These are phyloP conservation scores for Microctonus hyperodae DNA, from an alignment of 2,888 invertebrate species.

Conservation along the genomic window DNA sequence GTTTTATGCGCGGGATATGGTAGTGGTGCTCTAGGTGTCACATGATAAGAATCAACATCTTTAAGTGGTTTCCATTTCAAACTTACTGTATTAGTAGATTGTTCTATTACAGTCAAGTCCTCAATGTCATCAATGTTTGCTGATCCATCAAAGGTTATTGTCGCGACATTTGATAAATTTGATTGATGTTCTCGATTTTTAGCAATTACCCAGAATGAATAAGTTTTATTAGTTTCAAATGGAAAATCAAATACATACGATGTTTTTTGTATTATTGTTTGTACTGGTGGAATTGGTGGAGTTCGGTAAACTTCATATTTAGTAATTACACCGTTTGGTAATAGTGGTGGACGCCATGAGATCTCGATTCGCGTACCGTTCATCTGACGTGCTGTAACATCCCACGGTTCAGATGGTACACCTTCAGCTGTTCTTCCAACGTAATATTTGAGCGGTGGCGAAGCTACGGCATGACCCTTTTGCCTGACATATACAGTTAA, in stretches of 20 bases:
- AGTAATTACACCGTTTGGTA: conserved; percentile 70
- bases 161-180: conserved; percentile 67
- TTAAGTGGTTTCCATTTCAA: conserved; percentile 70
- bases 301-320: conserved; percentile 73
- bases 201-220: conserved; percentile 79
- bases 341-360: conserved; percentile 73
- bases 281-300: conserved; percentile 70
- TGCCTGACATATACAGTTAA: conserved; percentile 77
- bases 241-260: conserved; percentile 67
- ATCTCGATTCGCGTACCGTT: conserved; percentile 73
- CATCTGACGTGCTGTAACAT: conserved; percentile 71
- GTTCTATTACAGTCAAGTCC: conserved; percentile 65
- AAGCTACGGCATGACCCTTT: conserved; percentile 66
- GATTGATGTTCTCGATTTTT: conserved; percentile 71
- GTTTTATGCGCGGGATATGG: conserved; percentile 67
- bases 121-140: conserved; percentile 71
- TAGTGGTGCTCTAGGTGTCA: conserved; percentile 66
- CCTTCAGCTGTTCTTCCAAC: conserved; percentile 74
- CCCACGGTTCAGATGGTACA: conserved; percentile 74
- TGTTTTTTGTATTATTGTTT: conserved; percentile 58
- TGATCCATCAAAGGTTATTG: conserved; percentile 71
- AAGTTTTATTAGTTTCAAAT: conserved; percentile 68
- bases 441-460: conserved; percentile 67
- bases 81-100: conserved; percentile 66
- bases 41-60: conserved; percentile 69